Evolutionary conservation across 2,888 invertebrate genomes (phyloP), one percentile per base, ranked within the genome.

Genomic region (Sinopyrophorus schimmeli): DNA sequence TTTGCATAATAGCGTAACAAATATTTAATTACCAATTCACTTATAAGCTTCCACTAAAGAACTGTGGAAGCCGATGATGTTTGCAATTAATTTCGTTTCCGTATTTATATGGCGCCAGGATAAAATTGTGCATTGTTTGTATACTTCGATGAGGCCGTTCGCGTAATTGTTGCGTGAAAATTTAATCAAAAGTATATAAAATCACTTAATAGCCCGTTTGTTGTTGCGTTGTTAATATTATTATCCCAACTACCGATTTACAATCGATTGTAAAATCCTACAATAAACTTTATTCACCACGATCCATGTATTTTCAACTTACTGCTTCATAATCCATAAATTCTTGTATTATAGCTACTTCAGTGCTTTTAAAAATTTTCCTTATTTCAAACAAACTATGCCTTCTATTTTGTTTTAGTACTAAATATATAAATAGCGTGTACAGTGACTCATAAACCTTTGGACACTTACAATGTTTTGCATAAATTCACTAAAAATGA

Each of bases 41-140:
- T 31, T 30, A 31, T 11, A 20, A 41, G 31, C 31, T 41, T 41
- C 17, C n/a, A 31, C 23, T 41, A 31, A 28, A 31, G 41, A 31
- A 41, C 30, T 31, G 30, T 23, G 24, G 31, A 41, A 20, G 11
- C 15, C 16, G 41, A 31, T 41, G 41, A 31, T 41, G 31, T 41
- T n/a, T 31, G 16, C 27, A 43, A 43, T 43, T 43, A 35, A 35
- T 35, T 43, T 35, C 21, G 35, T 43, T 43, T 43, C 43, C 43
- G 35, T 43, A 28, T n/a, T n/a, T n/a, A n/a, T 35, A 28, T 35
- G 43, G 43, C 35, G 43, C 43, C 43, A 35, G 20, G 35, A 35
- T 34, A 27, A 35, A 34, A 27, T 43, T 6, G 21, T 26, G 20
- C 20, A 43, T 43, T 43, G 43, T 43, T 43, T 35, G 21, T 14